Base-by-base conservation (phyloP, 2,888 invertebrate species). In the Exocentrus adspersus region DNA sequence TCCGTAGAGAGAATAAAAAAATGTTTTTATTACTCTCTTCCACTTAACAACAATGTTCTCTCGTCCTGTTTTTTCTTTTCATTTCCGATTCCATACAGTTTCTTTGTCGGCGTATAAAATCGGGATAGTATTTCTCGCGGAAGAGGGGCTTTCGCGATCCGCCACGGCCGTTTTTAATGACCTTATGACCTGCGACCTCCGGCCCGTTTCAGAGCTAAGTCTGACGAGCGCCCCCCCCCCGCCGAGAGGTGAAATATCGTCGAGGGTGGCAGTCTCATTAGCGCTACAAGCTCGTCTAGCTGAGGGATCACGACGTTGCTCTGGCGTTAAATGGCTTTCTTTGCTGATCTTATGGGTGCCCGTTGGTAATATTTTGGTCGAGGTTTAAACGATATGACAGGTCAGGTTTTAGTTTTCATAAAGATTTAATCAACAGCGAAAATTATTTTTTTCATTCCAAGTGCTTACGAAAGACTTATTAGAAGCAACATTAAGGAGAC, bases 231-330 rank as follows among this genome's bases (percentile, higher is more conserved):
- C 57, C 64, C 30, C 64, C 64, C 64, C 30, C 64, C 64, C 57
- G 62, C 53, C 17, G 62, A 48, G 62, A 16, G 42, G 58, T 66
- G 58, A 66, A 58, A 66, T 60, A 66, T 65, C 60, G 51, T 51
- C 45, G 43, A 50, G 53, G 65, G 65, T 48, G 62, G 65, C 21
- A 37, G 45, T 46, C 66, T 63, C 63, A 66, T 66, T 64, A 66
- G 63, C 32, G 61, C 43, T 60, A 48, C 59, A 56, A 46, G 60
- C 56, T 45, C 42, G 53, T 45, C 62, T 60, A 66, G 63, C 48
- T 45, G 32, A 28, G 41, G 57, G 63, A 66, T 66, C 60, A 66
- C 58, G 60, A 53, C 21, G 20, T 9, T 64, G 32, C 63, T n/a
- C n/a, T 63, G 63, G 60, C 60, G 56, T 64, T 59, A 52, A 53